A percentile compares a stretch with the other conserved stretches of the same genome.
phyloP scores from a whole-genome alignment of 2,888 invertebrate species.

The Cremastinae sp. region DNA sequence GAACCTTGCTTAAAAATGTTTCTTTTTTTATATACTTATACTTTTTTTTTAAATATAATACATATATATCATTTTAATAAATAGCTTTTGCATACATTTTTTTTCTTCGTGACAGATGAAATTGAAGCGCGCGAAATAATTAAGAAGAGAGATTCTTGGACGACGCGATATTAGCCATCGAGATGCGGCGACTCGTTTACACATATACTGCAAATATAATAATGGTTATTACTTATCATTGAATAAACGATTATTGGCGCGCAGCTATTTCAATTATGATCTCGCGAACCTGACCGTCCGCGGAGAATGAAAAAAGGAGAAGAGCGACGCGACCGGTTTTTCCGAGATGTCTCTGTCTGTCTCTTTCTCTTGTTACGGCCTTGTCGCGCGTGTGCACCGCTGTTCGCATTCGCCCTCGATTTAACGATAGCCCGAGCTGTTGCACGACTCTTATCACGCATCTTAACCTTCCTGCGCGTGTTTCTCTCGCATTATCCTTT shows the following conservation, averaged over 20 bases:
- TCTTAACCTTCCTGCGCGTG: slow-evolving; percentile 12
- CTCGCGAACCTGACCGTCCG: slow-evolving; percentile 23
- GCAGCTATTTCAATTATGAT: slow-evolving; percentile 52
- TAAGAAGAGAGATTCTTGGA: slow-evolving; percentile 27
- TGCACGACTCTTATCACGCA: slow-evolving; percentile 36
- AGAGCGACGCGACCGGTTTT: slow-evolving; percentile 50
- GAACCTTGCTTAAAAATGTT: too few species aligned
- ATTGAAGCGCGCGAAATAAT: not conserved
- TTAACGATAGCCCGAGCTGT: slow-evolving; percentile 37
- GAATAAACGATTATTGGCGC: slow-evolving; percentile 48
- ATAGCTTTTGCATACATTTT: too few species aligned
- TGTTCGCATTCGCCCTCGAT: slow-evolving; percentile 33
- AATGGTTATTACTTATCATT: slow-evolving; percentile 31
- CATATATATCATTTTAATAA: too few species aligned
- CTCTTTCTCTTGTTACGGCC: slow-evolving; percentile 46
- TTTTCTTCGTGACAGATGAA: not conserved
- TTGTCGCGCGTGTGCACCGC: slow-evolving; percentile 41
- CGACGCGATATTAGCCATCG: not conserved
- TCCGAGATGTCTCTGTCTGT: slow-evolving; percentile 39
- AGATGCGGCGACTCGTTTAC: not conserved
- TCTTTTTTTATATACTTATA: too few species aligned
- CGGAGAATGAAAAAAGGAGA: slow-evolving; percentile 12
- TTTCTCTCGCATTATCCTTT: too few species aligned
- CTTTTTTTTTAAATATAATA: too few species aligned
- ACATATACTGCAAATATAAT: slow-evolving; percentile 24